phyloP scores from a whole-genome alignment of 2,113 vertebrate genomes.

The Peromyscus californicus region DNA sequence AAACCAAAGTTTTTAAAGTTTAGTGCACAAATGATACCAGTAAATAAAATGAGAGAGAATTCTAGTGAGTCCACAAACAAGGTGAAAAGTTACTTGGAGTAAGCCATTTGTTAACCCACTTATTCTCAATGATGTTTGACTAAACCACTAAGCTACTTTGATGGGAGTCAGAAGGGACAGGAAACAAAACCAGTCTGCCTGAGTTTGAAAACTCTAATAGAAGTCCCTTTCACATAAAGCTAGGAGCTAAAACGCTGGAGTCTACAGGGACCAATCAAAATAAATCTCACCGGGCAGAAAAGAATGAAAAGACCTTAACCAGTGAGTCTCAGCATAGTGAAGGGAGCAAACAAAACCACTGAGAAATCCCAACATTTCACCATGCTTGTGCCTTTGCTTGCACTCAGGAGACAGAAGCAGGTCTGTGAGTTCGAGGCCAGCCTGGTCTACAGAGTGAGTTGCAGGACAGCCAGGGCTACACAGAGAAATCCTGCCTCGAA shows the following conservation, averaged over 20 bases:
- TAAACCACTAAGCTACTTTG: not conserved
- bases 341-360: not conserved
- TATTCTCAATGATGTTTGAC: not conserved
- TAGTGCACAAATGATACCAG: not conserved
- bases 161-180: not conserved
- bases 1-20: not conserved
- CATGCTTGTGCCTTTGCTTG: not conserved
- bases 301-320: not conserved
- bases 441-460: too few relatives aligned
- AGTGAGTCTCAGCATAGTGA: not conserved
- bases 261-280: not conserved
- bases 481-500: too few relatives aligned
- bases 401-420: too few relatives aligned
- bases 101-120: slow-evolving; percentile 31
- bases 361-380: not conserved
- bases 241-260: slow-evolving; percentile 18
- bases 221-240: not conserved
- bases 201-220: not conserved
- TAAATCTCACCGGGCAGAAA: slow-evolving; percentile 18
- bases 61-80: not conserved
- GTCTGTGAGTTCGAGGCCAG: too few relatives aligned
- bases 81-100: slow-evolving; percentile 35
- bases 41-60: not conserved
- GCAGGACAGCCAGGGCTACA: too few relatives aligned
- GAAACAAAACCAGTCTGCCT: slow-evolving; percentile 12